Evolutionary conservation across 2,888 invertebrate genomes (phyloP).

Genomic region (Nycteola revayana): DNA sequence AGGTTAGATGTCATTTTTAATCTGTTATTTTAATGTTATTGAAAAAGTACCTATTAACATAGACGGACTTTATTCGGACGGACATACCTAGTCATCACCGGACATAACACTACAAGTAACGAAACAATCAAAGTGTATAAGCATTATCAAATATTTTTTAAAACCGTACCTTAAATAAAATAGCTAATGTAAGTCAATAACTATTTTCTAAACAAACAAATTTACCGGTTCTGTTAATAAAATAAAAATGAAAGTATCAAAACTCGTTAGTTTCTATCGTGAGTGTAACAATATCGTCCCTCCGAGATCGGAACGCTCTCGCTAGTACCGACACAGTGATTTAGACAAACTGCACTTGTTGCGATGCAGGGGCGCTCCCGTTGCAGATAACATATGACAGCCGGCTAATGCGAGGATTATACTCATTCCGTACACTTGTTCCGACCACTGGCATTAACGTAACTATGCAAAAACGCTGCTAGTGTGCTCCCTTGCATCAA

Average conservation of each 20-base stretch:
- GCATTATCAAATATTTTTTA: too few relatives aligned
- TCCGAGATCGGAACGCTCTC: constrained; percentile 64
- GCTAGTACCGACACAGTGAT: constrained; percentile 63
- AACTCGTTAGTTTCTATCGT: constrained; percentile 33
- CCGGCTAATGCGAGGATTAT: constrained; percentile 62
- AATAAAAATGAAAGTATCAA: constrained; percentile 58
- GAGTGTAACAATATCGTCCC: constrained; percentile 52
- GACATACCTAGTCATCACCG: too few relatives aligned
- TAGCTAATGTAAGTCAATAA: too few relatives aligned
- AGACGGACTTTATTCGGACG: too few relatives aligned
- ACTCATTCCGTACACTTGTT: constrained; percentile 49
- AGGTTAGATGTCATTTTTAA: not conserved
- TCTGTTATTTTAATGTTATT: not conserved
- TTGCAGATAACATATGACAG: constrained; percentile 60
- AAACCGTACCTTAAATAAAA: too few relatives aligned
- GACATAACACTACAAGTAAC: too few relatives aligned
- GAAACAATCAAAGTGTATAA: too few relatives aligned
- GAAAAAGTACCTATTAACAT: too few relatives aligned
- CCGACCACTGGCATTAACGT: constrained; percentile 33
- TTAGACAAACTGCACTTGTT: constrained; percentile 76
- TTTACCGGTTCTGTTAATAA: too few relatives aligned
- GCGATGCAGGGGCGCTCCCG: constrained; percentile 44
- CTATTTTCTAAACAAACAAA: too few relatives aligned
- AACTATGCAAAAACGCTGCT: constrained; percentile 21
- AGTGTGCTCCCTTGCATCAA: constrained; percentile 15